These are phyloP conservation scores for Ceratina australensis DNA, from an alignment of 1,140 invertebrate genomes.

Conservation along the genomic window DNA sequence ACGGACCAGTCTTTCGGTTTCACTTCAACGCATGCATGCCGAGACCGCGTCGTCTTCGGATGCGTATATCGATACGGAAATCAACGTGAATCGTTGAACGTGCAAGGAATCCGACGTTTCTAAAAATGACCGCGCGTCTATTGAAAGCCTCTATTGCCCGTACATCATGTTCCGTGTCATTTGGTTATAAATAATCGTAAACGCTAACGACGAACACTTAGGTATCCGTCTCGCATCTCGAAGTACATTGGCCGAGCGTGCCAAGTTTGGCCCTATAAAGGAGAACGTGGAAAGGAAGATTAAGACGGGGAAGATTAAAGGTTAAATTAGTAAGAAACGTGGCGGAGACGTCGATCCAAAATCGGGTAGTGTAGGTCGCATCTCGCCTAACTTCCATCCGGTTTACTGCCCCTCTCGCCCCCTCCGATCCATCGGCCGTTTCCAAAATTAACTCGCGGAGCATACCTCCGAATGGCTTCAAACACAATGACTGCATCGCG, in stretches of 20 bases:
- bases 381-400: neutral
- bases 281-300: slow-evolving; percentile 60
- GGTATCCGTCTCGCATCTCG: slow-evolving; percentile 19
- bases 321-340: slow-evolving; percentile 45
- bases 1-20: slow-evolving; percentile 19
- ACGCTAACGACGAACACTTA: slow-evolving; percentile 22
- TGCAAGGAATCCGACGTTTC: neutral
- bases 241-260: slow-evolving; percentile 31
- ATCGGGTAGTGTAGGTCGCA: neutral
- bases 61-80: neutral
- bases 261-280: slow-evolving; percentile 63
- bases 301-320: slow-evolving; percentile 57
- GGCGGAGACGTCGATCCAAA: slow-evolving; percentile 13
- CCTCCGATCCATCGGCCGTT: neutral
- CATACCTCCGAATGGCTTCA: neutral
- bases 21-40: neutral
- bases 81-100: neutral
- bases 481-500: neutral
- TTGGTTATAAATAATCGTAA: slow-evolving; percentile 48
- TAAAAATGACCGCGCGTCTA: slow-evolving; percentile 10
- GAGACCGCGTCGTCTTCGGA: neutral
- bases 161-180: neutral
- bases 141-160: slow-evolving; percentile 18
- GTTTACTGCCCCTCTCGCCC: neutral
- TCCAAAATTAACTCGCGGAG: slow-evolving; percentile 13